Evolutionary conservation across 2,113 vertebrate species (phyloP), one percentile per base, ranked within the genome.

Genomic region (Psittacara wagleri): DNA sequence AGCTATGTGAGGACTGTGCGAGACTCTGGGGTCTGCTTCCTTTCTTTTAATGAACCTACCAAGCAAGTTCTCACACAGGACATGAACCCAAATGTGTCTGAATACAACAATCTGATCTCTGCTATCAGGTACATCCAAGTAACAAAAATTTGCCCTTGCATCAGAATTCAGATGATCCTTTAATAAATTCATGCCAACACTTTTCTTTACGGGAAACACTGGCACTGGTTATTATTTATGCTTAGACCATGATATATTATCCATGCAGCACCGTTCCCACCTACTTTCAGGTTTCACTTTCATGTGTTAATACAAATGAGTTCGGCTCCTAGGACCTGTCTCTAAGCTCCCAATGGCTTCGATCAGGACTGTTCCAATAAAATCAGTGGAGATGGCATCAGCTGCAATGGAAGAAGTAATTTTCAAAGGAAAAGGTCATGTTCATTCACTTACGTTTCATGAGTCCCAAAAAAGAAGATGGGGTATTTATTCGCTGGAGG

Each of bases 391-490:
- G 63, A 29, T 37, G 1, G 69, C 3, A 15, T 52, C 62, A 73
- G 41, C 61, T 54, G 78, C 52, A 91, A 41, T 14, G 46, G 23
- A 84, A 41, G 67, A 63, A 19, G 52, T 24, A 8, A 44, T 48
- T 85, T 88, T 67, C 61, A 69, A 83, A 92, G 54, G 48, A 81
- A 86, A 35, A 70, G 39, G 44, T 66, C 41, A 13, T 1, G 2
- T 49, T 81, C 39, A 44, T 73, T 80, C 81, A 98, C 99, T 97
- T 98, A 99, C 99, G 99, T 99, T 98, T 99, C 99, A 41, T 99
- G 99, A 89, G 99, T 99, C 92, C 99, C 99, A 27, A 99, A 99
- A 98, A 99, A 99, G 98, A 99, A 99, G 98, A 99, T 99, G 55
- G 99, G 99, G 64, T 99, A 99, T 95, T 99, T 99, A 97, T 99